Percentiles rank a stretch among this genome's conserved stretches.
Conservation (phyloP, 2,888 invertebrate genomes). For the Plagodis dolabraria region DNA sequence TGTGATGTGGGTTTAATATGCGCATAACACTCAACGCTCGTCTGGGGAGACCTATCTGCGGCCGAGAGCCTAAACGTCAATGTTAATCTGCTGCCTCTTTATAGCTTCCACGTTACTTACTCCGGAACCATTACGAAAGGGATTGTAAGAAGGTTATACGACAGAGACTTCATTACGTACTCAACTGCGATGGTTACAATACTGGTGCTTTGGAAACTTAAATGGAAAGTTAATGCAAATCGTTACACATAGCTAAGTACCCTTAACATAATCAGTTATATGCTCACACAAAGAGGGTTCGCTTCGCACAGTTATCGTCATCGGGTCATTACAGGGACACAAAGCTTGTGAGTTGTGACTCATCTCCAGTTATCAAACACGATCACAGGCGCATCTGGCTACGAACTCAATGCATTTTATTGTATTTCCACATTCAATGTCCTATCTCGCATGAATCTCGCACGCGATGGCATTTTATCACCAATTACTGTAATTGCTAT, state of each 20-base stretch:
- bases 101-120: conserved; percentile 42
- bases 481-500: conserved; percentile 13
- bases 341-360: conserved; percentile 58
- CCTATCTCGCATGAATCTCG: conserved; percentile 41
- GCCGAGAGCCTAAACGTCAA: conserved; percentile 46
- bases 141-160: conserved; percentile 34
- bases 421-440: conserved; percentile 40
- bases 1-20: conserved; percentile 72
- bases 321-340: conserved; percentile 44
- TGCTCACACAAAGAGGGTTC: conserved; percentile 13
- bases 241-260: not conserved
- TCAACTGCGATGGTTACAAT: conserved; percentile 14
- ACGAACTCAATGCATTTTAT: conserved; percentile 52
- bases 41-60: conserved; percentile 30
- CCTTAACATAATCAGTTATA: too few relatives aligned
- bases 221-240: too few relatives aligned
- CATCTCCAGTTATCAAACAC: conserved; percentile 53
- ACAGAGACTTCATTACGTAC: conserved; percentile 20
- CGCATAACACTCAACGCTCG: conserved; percentile 58
- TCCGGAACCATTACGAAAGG: conserved; percentile 36
- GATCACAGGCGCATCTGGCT: conserved; percentile 59
- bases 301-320: conserved; percentile 39
- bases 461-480: conserved; percentile 40
- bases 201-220: conserved; percentile 10
- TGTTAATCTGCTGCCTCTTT: conserved; percentile 49